These are phyloP conservation scores for Lucinisca nassula DNA, from an alignment of 2,888 invertebrate genomes.

Conservation along the genomic window DNA sequence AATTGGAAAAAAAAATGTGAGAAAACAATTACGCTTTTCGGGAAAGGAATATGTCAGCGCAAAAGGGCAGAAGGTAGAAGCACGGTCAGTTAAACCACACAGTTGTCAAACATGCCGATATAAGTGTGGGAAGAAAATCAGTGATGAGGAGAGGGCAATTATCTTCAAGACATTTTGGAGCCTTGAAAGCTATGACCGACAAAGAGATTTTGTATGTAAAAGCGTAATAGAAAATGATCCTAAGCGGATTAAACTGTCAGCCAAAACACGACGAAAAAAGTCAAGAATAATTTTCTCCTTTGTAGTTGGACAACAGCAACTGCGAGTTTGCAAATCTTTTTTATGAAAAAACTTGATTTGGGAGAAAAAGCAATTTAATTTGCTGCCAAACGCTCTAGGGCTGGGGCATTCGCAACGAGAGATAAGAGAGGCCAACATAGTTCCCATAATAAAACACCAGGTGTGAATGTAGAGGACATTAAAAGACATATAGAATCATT, in stretches of 20 bases:
- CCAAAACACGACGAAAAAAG: not conserved
- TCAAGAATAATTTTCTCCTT: not conserved
- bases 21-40: not conserved
- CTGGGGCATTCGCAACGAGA: not conserved
- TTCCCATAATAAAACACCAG: not conserved
- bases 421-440: not conserved
- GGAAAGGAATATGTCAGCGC: not conserved
- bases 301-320: not conserved
- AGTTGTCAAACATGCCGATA: not conserved
- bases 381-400: not conserved
- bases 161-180: not conserved
- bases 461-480: not conserved
- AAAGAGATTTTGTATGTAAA: not conserved
- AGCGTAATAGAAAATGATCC: not conserved
- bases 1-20: not conserved
- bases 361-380: not conserved
- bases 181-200: not conserved
- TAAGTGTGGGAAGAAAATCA: not conserved
- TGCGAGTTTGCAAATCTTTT: not conserved
- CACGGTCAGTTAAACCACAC: not conserved
- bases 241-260: too few species aligned
- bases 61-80: not conserved
- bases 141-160: not conserved
- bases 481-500: slow-evolving; percentile 9
- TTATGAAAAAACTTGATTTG: not conserved